Evolutionary conservation across 2,113 vertebrate species (phyloP).

Genomic region (Passer montanus): DNA sequence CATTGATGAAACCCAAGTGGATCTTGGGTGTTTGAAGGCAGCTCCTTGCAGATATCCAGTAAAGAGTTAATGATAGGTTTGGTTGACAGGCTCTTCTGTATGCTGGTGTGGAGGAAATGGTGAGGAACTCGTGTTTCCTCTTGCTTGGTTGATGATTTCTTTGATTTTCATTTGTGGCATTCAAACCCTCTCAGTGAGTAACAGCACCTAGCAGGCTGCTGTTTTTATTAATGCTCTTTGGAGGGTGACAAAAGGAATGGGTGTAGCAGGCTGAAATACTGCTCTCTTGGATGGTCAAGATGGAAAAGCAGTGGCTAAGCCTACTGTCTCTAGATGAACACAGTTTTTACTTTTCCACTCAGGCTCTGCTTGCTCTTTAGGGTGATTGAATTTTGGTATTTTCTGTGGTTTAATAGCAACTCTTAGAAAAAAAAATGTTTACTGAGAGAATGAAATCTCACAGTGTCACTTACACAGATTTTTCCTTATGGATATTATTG

Average conservation of each 20-base stretch:
- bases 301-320: background rate
- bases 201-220: background rate
- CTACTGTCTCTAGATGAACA: background rate
- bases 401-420: background rate
- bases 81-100: background rate
- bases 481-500: background rate
- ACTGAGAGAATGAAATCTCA: background rate
- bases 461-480: background rate
- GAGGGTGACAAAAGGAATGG: background rate
- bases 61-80: background rate
- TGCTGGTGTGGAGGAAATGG: background rate
- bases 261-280: conserved; percentile 12
- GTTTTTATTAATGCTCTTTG: conserved; percentile 13
- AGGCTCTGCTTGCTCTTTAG: background rate
- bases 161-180: conserved; percentile 45
- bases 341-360: background rate
- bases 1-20: background rate
- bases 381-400: background rate
- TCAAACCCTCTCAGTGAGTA: background rate
- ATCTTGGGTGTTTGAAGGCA: background rate
- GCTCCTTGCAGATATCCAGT: background rate
- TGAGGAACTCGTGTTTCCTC: conserved; percentile 24
- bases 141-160: conserved; percentile 15
- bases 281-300: background rate
- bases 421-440: background rate